phyloP scores from a whole-genome alignment of 1,140 invertebrate species.

The Delia radicum region DNA sequence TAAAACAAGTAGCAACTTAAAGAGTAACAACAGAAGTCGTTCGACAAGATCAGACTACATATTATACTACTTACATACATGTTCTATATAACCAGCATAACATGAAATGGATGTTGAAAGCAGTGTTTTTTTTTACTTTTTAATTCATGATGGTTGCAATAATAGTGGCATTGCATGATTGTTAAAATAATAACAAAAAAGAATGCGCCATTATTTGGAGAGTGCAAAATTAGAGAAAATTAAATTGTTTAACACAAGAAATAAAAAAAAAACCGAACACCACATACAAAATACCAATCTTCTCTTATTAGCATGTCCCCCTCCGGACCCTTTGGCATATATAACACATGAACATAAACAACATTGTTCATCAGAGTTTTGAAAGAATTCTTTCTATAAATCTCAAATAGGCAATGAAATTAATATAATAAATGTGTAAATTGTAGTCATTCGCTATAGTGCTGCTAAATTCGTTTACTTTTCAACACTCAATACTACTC shows the following conservation, averaged over 20 bases:
- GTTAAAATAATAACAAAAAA: not conserved
- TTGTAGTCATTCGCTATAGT: too few species aligned
- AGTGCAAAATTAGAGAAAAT: constrained; percentile 1
- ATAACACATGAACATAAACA: not conserved
- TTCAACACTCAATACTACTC: too few species aligned
- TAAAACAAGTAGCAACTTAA: not conserved
- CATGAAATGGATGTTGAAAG: not conserved
- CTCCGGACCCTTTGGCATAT: not conserved
- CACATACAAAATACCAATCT: not conserved
- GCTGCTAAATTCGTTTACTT: too few species aligned
- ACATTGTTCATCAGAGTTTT: too few species aligned
- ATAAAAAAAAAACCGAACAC: not conserved
- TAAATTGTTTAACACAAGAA: not conserved
- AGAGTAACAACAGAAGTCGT: constrained; percentile 3
- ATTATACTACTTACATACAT: not conserved
- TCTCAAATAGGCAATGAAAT: too few species aligned
- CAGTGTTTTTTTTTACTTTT: not conserved
- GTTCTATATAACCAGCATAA: not conserved
- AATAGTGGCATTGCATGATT: constrained; percentile 4
- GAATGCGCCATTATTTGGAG: constrained; percentile 1
- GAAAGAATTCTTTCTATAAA: too few species aligned
- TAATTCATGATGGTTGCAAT: not conserved
- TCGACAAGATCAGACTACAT: not conserved
- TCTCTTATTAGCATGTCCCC: not conserved
- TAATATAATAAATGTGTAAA: too few species aligned